Evolutionary conservation across 2,113 vertebrate species (phyloP), one percentile per base, ranked within the genome.

Genomic region (Tragulus kanchil): DNA sequence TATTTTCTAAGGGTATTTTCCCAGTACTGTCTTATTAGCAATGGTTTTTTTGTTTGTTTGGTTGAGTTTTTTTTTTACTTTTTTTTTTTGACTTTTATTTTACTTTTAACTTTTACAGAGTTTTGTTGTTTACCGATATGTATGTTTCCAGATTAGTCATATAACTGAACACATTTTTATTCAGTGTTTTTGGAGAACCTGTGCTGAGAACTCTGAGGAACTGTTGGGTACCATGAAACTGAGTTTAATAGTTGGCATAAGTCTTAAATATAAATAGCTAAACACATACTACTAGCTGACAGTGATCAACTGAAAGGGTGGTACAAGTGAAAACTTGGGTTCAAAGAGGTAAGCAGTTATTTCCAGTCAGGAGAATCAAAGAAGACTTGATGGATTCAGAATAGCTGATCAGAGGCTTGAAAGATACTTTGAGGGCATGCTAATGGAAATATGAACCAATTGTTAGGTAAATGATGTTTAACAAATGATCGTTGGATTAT

Each of bases 401-500:
- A 26, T 13, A 14, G 67, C 23, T 77, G 28, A 69, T 31, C 21
- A 78, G 1, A n/a, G n/a, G 1, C 26, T 52, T 71, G 45, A 85
- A n/a, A 45, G 54, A 31, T 78, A 45, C 58, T 59, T 87, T 17
- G 25, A 19, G 45, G 65, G 2, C 23, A 7, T 54, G 12, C n/a
- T 83, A 26, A 64, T 52, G 23, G 87, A 28, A 52, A 36, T 52
- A 58, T 58, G 10, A 45, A 56, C 31, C 28, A 59, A 2, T 79
- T 94, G 15, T 82, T 85, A 78, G 83, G 21, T 67, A 75, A 96
- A 36, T 65, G 58, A 75, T 67, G 7, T 75, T 94, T 93, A 50
- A 73, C 45, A 56, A 65, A 14, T 82, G 86, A 85, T 93, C n/a
- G 6, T 48, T 62, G 12, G n/a, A 65, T 93, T 3, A 59, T 90